Conservation (phyloP, 2,797 vertebrate species). For the Gadopsis marmoratus region DNA sequence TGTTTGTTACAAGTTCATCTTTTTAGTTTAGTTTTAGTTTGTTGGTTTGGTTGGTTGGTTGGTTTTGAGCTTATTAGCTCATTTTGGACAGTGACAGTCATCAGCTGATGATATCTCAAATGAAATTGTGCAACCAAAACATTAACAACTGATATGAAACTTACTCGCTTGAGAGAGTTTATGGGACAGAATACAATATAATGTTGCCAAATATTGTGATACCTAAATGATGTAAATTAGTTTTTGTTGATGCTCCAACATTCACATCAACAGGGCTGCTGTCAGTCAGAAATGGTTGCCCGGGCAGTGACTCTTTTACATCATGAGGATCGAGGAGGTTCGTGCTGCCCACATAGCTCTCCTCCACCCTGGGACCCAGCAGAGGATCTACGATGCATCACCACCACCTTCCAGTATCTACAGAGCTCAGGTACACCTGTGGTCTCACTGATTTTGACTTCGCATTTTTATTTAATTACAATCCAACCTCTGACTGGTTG, state of each 20-base stretch:
- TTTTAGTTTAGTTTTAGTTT: not conserved
- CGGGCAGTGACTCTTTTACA: constrained; percentile 57
- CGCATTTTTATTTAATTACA: not conserved
- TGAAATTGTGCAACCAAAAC: not conserved
- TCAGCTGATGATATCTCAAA: not conserved
- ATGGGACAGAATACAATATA: not conserved
- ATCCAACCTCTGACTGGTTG: not conserved
- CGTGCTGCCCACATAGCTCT: constrained; percentile 41
- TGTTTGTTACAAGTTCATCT: not conserved
- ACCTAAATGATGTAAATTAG: not conserved
- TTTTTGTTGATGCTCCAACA: constrained; percentile 4
- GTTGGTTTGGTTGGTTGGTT: not conserved
- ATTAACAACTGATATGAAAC: not conserved
- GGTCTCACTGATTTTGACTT: not conserved
- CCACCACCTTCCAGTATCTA: constrained; percentile 91
- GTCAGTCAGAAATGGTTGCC: constrained; percentile 73
- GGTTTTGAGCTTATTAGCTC: constrained; percentile 1
- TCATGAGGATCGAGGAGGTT: constrained; percentile 50
- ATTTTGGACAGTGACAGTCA: not conserved
- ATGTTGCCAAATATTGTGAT: not conserved
- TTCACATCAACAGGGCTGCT: constrained; percentile 35
- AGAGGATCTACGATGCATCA: constrained; percentile 90
- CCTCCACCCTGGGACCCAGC: constrained; percentile 85
- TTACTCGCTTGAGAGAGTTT: not conserved
- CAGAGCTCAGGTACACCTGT: constrained; percentile 88